Base-by-base conservation (phyloP, 1,140 invertebrate genomes). In the Probaryconus sp. region DNA sequence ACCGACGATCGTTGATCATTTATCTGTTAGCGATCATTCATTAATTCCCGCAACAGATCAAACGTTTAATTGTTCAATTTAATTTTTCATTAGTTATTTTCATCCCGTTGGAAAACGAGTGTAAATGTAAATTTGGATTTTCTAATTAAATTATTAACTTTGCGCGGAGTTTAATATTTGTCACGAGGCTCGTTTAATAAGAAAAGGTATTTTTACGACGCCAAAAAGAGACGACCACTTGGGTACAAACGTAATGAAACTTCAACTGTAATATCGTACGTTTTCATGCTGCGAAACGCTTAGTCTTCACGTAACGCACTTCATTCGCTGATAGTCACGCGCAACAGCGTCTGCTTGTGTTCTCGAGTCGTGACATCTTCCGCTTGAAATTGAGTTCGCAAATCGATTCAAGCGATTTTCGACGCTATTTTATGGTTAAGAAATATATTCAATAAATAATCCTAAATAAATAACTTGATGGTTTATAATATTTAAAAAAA, bases 271-370 rank as follows among this genome's bases (percentile, higher is more conserved):
- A 56, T 58, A 38, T 69, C 40, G 53, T 55, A 47, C 74, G 72
- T 74, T 82, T 83, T 83, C 81, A 83, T 81, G 82, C 77, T 78
- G 70, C 48, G 68, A 68, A 75, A 74, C 69, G 71, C 67, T 79
- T 72, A 37, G 75, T 74, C 70, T 47, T 76, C 81, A 80, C 76
- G 79, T 83, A 83, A 83, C 81, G 76, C 68, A 81, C 71, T 79
- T 83, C 81, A 83, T 82, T 83, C 78, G 78, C 79, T 65, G 71
- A 67, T 75, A 78, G 82, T 83, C 82, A 83, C 81, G 82, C 75
- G 81, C 81, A 65, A 68, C 65, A 67, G 33, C 70, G 67, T 67
- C 50, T 37, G 24, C 33, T 50, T 20, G 38, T 40, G 38, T 69
- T 63, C 63, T 50, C 51, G 60, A 56, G 76, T 65, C 31, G 51